Conservation (phyloP, 2,888 invertebrate species). For the Sarcophaga caerulescens region DNA sequence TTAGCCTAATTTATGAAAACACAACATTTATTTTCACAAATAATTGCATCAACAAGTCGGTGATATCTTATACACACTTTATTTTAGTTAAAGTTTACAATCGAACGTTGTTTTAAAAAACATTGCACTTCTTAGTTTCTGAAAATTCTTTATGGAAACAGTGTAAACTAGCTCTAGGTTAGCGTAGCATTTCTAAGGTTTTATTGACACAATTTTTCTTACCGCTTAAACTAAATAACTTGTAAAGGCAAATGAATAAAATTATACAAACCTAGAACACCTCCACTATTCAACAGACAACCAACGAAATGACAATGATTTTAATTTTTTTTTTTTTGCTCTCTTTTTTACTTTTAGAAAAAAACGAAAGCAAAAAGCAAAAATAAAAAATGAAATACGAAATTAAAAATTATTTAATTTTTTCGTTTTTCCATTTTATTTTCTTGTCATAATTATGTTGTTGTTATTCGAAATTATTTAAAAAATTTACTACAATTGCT, state of each 20-base stretch:
- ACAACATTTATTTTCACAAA: too few relatives aligned
- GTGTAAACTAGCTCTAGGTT: conserved; percentile 45
- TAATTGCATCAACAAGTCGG: too few relatives aligned
- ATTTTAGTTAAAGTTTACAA: too few relatives aligned
- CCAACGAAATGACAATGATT: conserved; percentile 59
- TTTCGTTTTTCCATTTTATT: neutral
- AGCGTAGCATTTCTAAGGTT: conserved; percentile 69
- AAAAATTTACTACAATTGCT: neutral
- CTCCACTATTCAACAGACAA: neutral
- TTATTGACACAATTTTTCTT: conserved; percentile 69
- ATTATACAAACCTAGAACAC: neutral
- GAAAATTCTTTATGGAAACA: neutral
- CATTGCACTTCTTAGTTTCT: neutral
- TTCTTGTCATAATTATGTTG: neutral
- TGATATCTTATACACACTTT: too few relatives aligned
- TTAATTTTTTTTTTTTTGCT: conserved; percentile 10
- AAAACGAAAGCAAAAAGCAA: too few relatives aligned
- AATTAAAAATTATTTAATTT: conserved; percentile 23
- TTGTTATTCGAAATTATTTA: neutral
- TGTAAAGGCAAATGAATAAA: conserved; percentile 8
- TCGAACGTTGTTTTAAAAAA: too few relatives aligned
- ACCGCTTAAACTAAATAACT: conserved; percentile 10
- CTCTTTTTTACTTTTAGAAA: neutral
- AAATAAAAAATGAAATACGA: neutral
- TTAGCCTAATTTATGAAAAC: too few relatives aligned